Conservation (phyloP, 2,797 vertebrate genomes). For the Schizopygopsis pylzovi region DNA sequence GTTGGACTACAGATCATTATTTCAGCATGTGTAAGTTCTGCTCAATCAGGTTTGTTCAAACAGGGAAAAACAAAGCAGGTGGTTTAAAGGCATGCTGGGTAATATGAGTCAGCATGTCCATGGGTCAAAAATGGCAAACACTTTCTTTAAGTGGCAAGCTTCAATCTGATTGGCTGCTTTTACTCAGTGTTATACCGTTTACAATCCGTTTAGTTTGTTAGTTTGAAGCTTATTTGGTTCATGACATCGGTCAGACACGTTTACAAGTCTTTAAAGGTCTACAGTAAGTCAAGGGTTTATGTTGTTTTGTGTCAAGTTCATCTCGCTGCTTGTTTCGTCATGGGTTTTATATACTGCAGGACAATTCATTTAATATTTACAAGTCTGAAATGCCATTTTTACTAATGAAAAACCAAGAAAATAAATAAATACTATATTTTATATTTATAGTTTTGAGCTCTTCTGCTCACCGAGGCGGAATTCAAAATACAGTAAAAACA, state of each 20-base stretch:
- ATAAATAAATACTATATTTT: neutral
- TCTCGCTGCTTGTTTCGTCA: neutral
- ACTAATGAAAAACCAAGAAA: neutral
- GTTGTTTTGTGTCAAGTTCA: neutral
- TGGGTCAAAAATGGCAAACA: neutral
- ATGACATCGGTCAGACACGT: neutral
- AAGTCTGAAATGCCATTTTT: neutral
- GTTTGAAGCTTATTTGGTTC: neutral
- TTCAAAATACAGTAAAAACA: neutral
- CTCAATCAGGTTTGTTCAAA: conserved; percentile 11
- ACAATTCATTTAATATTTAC: neutral
- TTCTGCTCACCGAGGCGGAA: neutral
- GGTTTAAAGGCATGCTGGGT: neutral
- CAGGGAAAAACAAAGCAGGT: neutral
- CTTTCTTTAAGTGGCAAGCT: neutral
- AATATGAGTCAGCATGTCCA: neutral
- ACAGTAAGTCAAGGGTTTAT: conserved; percentile 3
- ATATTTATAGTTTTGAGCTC: neutral
- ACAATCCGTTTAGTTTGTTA: neutral
- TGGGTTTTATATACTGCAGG: neutral
- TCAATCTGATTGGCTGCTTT: neutral
- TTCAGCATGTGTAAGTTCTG: neutral
- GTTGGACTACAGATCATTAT: conserved; percentile 1
- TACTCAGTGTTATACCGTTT: neutral
- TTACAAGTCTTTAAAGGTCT: neutral